Evolutionary conservation across 2,888 invertebrate species (phyloP).

Genomic region (Dasypolia templi): DNA sequence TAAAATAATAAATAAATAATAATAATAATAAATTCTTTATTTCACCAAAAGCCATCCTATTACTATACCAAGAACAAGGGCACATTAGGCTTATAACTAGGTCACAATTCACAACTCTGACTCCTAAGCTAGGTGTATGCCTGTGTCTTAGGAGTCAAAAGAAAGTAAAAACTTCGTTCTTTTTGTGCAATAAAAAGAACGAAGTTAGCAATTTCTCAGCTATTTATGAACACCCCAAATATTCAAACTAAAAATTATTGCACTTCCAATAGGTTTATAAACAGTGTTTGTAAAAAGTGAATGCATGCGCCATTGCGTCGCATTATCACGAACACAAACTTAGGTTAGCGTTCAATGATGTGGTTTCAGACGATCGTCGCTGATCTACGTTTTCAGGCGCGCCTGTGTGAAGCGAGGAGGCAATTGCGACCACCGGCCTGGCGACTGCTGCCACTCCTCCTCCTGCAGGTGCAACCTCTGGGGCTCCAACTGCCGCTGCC

Average conservation of each 20-base stretch:
- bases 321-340: slow-evolving; percentile 75
- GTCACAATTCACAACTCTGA: too few species aligned
- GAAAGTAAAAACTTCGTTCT: too few species aligned
- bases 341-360: slow-evolving; percentile 89
- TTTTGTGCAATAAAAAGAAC: too few species aligned
- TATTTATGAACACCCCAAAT: not conserved
- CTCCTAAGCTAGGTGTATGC: too few species aligned
- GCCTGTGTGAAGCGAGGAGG: slow-evolving; percentile 95
- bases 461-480: slow-evolving; percentile 97
- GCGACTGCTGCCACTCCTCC: slow-evolving; percentile 96
- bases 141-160: too few species aligned
- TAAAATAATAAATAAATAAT: too few species aligned
- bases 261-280: not conserved
- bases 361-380: slow-evolving; percentile 95
- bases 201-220: not conserved
- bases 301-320: slow-evolving; percentile 60
- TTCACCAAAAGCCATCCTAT: too few species aligned
- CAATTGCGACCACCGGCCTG: slow-evolving; percentile 95
- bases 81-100: too few species aligned
- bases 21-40: too few species aligned
- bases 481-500: slow-evolving; percentile 97
- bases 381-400: slow-evolving; percentile 96
- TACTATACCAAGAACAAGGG: too few species aligned
- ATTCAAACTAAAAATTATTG: not conserved
- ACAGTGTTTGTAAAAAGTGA: slow-evolving; percentile 16